phyloP scores from a whole-genome alignment of 2,113 vertebrate genomes.

The Trichomycterus rosablanca region DNA sequence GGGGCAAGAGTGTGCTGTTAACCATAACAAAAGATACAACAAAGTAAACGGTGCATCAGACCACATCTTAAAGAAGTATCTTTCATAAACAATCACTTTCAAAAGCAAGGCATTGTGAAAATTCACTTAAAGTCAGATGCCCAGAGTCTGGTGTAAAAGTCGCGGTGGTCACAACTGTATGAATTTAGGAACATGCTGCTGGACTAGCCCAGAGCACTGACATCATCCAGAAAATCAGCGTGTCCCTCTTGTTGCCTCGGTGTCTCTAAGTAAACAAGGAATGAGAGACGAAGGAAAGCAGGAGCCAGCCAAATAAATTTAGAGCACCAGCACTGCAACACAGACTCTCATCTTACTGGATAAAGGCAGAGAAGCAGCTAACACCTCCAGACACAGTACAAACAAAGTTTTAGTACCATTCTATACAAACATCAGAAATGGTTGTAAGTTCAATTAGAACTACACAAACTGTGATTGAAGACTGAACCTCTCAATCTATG shows the following conservation, averaged over 20 bases:
- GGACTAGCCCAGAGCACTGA: constrained; percentile 39
- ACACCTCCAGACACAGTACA: constrained; percentile 17
- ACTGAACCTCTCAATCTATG: no score
- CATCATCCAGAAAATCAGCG: constrained; percentile 47
- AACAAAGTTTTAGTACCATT: no score
- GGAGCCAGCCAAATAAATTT: not conserved
- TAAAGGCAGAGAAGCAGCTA: constrained; percentile 25
- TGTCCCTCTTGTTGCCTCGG: constrained; percentile 54
- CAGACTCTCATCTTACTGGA: constrained; percentile 17
- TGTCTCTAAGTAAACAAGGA: constrained; percentile 52
- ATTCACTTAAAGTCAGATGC: no score
- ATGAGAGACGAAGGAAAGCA: constrained; percentile 30
- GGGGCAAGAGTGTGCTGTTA: no score
- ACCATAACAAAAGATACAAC: no score
- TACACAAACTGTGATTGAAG: no score
- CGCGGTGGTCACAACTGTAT: constrained; percentile 36
- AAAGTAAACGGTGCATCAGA: no score
- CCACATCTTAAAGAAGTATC: no score
- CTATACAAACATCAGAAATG: no score
- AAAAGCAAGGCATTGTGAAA: no score
- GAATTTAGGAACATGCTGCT: constrained; percentile 56
- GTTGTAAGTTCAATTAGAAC: no score
- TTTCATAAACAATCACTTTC: no score
- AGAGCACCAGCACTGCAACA: not conserved
- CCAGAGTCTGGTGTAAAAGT: constrained; percentile 46